Evolutionary conservation across 2,113 vertebrate genomes (phyloP).

Genomic region (Eulacestoma nigropectus): DNA sequence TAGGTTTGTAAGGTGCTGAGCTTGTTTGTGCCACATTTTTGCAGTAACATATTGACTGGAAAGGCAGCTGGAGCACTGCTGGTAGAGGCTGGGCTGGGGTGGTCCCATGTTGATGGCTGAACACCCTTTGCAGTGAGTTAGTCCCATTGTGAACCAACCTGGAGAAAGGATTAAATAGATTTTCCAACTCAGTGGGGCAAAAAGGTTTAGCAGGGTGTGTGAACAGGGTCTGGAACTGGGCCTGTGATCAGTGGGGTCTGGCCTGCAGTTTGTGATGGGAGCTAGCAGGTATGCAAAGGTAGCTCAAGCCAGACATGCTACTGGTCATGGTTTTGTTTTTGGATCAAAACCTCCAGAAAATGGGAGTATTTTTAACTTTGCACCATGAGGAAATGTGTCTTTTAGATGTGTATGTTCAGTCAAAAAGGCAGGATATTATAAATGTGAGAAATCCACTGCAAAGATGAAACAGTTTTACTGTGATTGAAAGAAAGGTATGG

Average conservation of each 20-base stretch:
- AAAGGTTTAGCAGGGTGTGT: background rate
- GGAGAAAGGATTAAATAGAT: background rate
- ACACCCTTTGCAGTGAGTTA: background rate
- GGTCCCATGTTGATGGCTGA: background rate
- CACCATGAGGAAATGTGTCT: background rate
- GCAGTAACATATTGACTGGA: background rate
- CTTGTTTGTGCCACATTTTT: background rate
- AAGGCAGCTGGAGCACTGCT: background rate
- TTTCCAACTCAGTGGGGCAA: background rate
- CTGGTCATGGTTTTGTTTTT: background rate
- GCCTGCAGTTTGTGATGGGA: background rate
- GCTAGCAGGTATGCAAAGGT: background rate
- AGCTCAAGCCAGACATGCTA: background rate
- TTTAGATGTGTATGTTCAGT: background rate
- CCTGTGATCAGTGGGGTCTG: background rate
- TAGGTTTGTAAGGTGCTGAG: background rate
- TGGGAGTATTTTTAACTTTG: background rate
- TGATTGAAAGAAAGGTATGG: background rate
- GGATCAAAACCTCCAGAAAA: background rate
- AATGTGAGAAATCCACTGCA: background rate
- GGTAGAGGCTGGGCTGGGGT: background rate
- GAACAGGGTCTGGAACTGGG: background rate
- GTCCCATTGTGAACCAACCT: background rate
- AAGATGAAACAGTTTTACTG: background rate
- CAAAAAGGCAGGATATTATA: background rate